phyloP scores from a whole-genome alignment of 2,113 vertebrate genomes.

The Vulpes vulpes region DNA sequence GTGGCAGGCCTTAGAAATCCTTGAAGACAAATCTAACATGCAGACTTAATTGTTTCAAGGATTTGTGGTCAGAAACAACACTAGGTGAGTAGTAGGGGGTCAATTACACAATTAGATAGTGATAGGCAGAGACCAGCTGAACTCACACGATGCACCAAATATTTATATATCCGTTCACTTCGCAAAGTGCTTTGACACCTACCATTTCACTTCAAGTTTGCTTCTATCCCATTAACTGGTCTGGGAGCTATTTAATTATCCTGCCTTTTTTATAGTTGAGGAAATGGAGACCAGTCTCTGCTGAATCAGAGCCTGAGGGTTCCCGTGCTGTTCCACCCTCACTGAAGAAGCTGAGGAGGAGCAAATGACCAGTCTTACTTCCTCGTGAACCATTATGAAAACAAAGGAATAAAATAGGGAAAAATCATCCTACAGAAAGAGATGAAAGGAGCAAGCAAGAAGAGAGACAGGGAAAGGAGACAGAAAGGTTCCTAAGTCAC shows the following conservation, averaged over 20 bases:
- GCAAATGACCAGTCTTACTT: background rate
- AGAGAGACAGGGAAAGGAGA: background rate
- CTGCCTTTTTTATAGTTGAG: background rate
- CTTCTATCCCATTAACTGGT: background rate
- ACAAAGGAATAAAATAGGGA: background rate
- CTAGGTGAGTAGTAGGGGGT: slow-evolving; percentile 70
- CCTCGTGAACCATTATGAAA: no score
- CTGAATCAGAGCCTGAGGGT: background rate
- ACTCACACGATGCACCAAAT: slow-evolving; percentile 59
- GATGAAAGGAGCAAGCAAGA: background rate
- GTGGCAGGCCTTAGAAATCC: slow-evolving; percentile 74
- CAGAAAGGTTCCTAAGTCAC: background rate
- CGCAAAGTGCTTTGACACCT: slow-evolving; percentile 38
- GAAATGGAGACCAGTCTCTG: slow-evolving; percentile 13
- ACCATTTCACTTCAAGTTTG: slow-evolving; percentile 27
- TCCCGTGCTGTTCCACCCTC: no score
- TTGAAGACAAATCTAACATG: slow-evolving; percentile 70
- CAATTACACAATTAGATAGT: slow-evolving; percentile 75
- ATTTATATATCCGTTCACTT: slow-evolving; percentile 68
- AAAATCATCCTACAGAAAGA: background rate
- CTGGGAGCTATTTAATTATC: slow-evolving; percentile 41
- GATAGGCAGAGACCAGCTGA: slow-evolving; percentile 60
- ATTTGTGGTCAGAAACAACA: slow-evolving; percentile 78
- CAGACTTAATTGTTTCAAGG: slow-evolving; percentile 78
- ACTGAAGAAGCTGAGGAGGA: background rate